Conservation (phyloP, 1,140 invertebrate species). For the Caerostris extrusa region DNA sequence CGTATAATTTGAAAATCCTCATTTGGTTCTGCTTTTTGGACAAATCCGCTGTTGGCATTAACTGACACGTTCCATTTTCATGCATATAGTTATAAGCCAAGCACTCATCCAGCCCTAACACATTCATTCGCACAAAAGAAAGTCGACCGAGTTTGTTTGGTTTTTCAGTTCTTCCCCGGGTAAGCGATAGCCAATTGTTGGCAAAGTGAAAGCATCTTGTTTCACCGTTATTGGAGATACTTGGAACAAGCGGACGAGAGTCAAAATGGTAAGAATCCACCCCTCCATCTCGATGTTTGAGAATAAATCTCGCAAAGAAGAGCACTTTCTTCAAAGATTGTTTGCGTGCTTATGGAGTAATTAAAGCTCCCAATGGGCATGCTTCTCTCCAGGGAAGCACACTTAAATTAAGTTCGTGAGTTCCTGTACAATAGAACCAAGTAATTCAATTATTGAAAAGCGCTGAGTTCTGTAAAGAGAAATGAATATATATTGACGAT, state of each 20-base stretch:
- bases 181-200: slow-evolving; percentile 48
- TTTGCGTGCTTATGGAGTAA: slow-evolving; percentile 3
- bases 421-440: slow-evolving; percentile 6
- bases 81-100: slow-evolving; percentile 62
- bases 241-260: neutral
- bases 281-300: neutral
- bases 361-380: slow-evolving; percentile 19
- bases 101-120: slow-evolving; percentile 36
- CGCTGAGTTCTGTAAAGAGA: neutral
- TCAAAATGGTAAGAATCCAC: neutral
- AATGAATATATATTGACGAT: neutral
- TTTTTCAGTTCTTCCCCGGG: slow-evolving; percentile 52
- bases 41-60: slow-evolving; percentile 51
- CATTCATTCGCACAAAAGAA: slow-evolving; percentile 69
- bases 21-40: slow-evolving; percentile 35
- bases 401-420: neutral
- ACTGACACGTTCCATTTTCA: slow-evolving; percentile 59
- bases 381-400: neutral
- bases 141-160: slow-evolving; percentile 20
- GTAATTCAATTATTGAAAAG: neutral
- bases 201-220: slow-evolving; percentile 57
- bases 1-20: slow-evolving; percentile 42
- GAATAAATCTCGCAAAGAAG: neutral
- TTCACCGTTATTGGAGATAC: slow-evolving; percentile 24
- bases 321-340: neutral